Conservation (phyloP, 35 echinoderm and acorn worm genomes). For the Holothuria glaberrima region DNA sequence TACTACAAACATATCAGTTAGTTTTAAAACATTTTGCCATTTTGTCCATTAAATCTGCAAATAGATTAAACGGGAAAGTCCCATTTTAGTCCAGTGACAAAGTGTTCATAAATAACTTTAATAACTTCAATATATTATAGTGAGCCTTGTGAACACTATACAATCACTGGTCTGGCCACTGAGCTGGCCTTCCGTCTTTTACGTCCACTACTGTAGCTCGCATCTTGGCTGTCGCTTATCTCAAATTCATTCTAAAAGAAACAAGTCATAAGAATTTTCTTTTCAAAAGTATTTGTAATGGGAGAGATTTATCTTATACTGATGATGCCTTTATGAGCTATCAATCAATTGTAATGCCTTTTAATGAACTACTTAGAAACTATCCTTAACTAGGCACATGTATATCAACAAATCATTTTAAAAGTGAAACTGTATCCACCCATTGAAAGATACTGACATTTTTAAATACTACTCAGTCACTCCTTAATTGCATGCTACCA, state of each 20-base stretch:
- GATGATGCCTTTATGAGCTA: no score
- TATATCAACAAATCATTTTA: no score
- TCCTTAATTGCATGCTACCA: no score
- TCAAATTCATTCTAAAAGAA: constrained; percentile 50
- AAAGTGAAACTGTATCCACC: no score
- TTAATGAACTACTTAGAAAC: no score
- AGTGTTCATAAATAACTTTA: background rate
- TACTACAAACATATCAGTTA: background rate
- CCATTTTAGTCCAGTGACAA: no score
- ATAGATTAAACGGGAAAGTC: background rate
- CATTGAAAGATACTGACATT: no score
- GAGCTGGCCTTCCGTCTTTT: constrained; percentile 49
- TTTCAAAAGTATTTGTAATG: no score
- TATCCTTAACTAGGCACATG: no score
- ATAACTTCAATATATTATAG: background rate
- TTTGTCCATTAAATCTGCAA: background rate
- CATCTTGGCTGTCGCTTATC: constrained; percentile 46
- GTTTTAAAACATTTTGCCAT: background rate
- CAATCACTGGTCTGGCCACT: constrained; percentile 38
- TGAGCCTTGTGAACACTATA: background rate
- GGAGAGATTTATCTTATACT: no score
- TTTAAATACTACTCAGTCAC: no score
- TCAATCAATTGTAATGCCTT: no score
- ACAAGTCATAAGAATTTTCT: background rate
- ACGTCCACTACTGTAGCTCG: background rate